A percentile compares a stretch with the other conserved stretches of the same genome.
Conservation (phyloP, 1,140 invertebrate species). For the Penaeus japonicus region DNA sequence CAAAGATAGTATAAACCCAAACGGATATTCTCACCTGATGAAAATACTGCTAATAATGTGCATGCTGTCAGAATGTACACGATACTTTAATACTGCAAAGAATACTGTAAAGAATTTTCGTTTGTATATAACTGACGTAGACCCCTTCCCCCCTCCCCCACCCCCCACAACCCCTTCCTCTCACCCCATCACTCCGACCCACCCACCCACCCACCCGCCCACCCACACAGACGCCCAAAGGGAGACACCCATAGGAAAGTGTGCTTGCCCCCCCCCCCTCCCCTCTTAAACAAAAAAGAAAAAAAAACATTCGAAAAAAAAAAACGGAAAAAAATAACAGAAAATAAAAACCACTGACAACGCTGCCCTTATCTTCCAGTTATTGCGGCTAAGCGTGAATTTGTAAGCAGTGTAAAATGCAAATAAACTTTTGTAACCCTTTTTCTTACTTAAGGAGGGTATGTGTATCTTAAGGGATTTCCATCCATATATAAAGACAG, state of each 20-base stretch:
- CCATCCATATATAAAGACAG: constrained; percentile 47
- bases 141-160: neutral
- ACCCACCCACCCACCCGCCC: neutral
- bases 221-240: neutral
- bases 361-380: neutral
- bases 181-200: neutral
- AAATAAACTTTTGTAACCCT: constrained; percentile 38
- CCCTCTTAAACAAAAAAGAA: no score
- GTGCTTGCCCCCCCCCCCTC: no score
- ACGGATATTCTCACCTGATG: no score
- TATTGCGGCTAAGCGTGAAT: neutral
- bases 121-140: neutral
- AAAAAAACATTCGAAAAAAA: no score
- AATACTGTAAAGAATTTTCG: neutral
- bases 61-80: no score
- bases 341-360: no score
- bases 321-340: no score
- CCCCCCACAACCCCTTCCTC: neutral
- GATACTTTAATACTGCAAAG: neutral
- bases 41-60: no score
- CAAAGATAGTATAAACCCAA: no score
- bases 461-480: constrained; percentile 30
- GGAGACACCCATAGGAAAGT: neutral
- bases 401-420: constrained; percentile 29
- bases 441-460: constrained; percentile 30